Evolutionary conservation across 2,113 vertebrate species (phyloP).

Genomic region (Mesoclemmys tuberculata): DNA sequence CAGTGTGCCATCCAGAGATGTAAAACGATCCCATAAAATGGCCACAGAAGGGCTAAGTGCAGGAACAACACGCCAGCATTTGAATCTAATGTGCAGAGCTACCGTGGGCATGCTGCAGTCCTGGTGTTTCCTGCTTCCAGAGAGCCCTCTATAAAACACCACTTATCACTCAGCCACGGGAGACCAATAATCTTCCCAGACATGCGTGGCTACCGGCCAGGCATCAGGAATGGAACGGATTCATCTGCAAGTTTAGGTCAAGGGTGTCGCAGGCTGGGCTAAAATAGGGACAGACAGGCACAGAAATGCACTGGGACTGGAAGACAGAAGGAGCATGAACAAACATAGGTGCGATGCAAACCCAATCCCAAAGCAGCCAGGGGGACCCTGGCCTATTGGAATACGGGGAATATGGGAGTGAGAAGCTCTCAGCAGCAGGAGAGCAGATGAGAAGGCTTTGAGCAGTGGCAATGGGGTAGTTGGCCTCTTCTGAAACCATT

Average conservation of each 20-base stretch:
- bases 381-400: no score
- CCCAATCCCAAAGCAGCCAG: no score
- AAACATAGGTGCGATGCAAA: no score
- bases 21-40: background rate
- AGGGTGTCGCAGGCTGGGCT: accelerated
- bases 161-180: accelerated
- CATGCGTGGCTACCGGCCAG: background rate
- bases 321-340: background rate
- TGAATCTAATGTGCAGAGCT: accelerated
- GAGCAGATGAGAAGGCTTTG: no score
- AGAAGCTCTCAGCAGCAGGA: no score
- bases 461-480: no score
- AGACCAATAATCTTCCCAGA: accelerated
- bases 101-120: background rate
- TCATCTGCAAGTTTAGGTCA: accelerated
- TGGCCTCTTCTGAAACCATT: no score
- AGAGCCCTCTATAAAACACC: background rate
- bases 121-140: background rate
- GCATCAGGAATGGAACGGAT: no score
- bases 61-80: background rate
- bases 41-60: accelerated
- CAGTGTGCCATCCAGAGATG: accelerated
- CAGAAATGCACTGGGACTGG: background rate
- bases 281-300: background rate
- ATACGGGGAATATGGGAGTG: no score